phyloP scores from a whole-genome alignment of 1,140 invertebrate genomes.

The Heliconius congener region DNA sequence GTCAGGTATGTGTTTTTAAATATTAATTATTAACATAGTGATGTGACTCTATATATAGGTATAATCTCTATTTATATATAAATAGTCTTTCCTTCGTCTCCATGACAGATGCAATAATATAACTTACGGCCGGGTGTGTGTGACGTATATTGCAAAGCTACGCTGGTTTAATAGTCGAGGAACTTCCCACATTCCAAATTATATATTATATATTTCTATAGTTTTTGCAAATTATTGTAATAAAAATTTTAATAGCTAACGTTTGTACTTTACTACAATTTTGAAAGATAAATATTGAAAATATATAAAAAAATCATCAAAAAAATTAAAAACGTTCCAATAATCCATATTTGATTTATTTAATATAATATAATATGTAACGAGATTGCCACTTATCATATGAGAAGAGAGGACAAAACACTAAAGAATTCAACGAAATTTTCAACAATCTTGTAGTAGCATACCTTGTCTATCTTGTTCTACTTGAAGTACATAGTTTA shows the following conservation, averaged over 20 bases:
- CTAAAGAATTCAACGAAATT: neutral
- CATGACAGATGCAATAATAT: neutral
- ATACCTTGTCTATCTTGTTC: neutral
- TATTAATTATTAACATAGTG: too few relatives aligned
- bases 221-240: neutral
- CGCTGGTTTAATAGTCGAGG: neutral
- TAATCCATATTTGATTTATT: neutral
- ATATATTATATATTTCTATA: neutral
- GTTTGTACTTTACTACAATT: too few relatives aligned
- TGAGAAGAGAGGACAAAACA: neutral
- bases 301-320: too few relatives aligned
- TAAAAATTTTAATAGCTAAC: too few relatives aligned
- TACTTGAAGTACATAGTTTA: neutral
- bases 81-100: neutral
- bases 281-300: too few relatives aligned
- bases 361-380: neutral
- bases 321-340: neutral
- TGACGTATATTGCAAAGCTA: conserved; percentile 1
- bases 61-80: neutral
- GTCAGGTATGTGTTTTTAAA: too few relatives aligned
- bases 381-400: neutral
- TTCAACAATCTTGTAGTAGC: neutral
- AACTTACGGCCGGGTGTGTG: neutral
- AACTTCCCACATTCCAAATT: neutral
- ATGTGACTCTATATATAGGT: too few relatives aligned